A percentile compares a stretch with the other conserved stretches of the same genome.
Conservation (phyloP, 2,113 vertebrate species). For the Echinops telfairi region DNA sequence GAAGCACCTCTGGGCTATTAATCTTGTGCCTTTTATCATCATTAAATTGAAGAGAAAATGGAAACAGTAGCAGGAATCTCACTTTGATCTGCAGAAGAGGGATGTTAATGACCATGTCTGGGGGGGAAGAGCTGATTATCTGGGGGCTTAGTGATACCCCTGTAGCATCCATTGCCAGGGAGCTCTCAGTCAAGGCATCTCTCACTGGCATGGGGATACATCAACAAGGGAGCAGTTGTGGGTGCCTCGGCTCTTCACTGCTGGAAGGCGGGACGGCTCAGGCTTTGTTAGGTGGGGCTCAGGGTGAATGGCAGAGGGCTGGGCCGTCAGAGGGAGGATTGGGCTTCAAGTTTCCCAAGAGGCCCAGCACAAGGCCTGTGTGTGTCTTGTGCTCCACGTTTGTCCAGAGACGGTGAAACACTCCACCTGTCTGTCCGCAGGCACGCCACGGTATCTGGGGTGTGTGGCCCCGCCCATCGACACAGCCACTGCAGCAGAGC, state of each 20-base stretch:
- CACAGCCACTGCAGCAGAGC: background rate
- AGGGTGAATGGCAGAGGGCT: background rate
- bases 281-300: background rate
- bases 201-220: background rate
- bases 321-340: background rate
- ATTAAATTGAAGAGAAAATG: constrained; percentile 25
- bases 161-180: background rate
- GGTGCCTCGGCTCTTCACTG: background rate
- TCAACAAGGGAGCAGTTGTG: accelerated
- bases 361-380: too few relatives aligned
- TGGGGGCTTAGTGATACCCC: background rate
- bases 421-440: too few relatives aligned
- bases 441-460: too few relatives aligned
- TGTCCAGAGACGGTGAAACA: background rate
- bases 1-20: background rate
- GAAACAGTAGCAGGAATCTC: constrained; percentile 18
- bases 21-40: background rate
- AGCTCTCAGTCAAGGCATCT: background rate
- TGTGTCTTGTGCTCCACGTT: background rate
- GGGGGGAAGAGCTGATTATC: background rate
- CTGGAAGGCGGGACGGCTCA: background rate
- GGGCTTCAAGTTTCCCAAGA: too few relatives aligned
- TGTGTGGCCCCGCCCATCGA: background rate
- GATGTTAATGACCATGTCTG: background rate
- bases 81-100: constrained; percentile 22